Base-by-base conservation (phyloP, 2,113 vertebrate species). In the Barbus barbus region DNA sequence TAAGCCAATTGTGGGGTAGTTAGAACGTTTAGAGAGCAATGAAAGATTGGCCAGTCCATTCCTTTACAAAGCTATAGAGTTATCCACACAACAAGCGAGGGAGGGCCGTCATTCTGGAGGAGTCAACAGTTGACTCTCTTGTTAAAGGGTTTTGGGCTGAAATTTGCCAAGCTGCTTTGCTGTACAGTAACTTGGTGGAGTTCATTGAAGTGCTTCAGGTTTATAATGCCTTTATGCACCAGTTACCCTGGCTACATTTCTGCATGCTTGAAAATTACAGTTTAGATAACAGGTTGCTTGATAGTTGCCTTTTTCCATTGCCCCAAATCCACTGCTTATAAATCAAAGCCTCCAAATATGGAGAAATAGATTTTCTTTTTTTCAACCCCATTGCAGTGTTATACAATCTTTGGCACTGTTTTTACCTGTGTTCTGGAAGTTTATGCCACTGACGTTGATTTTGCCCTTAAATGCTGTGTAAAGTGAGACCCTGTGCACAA, bases 21-120 rank as follows among this genome's bases (percentile, higher is more conserved):
- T 89, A 86, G 90, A 93, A 90, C 91, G 91, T 91, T 93, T 90
- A 90, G 88, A 88, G 85, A 83, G 85, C 89, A 92, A 76, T 89
- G 87, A 91, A 89, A 90, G 89, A 92, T 92, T 88, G 90, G 88
- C 88, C 53, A 83, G 87, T 71, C 85, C 22, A 56, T 69, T 51
- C 46, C 46, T 80, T 14, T 80, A 67, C 60, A 80, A 67, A 89
- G 83, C 82, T 73, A 87, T 82, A 73, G 81, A 85, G 78, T 86
- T 87, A 85, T 86, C 74, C 28, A 81, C 60, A 33, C 4, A 61
- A 24, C 67, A 88, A 46, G 33, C 26, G 44, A 86, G 65, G 73
- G 81, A 84, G 46, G 73, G 73, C 26, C 72, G 33, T 78, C 60
- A 85, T 51, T 83, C 36, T 81, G 85, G 80, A 79, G 60, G 33